phyloP scores from a whole-genome alignment of 2,888 invertebrate species.

The Nudaria mundana region DNA sequence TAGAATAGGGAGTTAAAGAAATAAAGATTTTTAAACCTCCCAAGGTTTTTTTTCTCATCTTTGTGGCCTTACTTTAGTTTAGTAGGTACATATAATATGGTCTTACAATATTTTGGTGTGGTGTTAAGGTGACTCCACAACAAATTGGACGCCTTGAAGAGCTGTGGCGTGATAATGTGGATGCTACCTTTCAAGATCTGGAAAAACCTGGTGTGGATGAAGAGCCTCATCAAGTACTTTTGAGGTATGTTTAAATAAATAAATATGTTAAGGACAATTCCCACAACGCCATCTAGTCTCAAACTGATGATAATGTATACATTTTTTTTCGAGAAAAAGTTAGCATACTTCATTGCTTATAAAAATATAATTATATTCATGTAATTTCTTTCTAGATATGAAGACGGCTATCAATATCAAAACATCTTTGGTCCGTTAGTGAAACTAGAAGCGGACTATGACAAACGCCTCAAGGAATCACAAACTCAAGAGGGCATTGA shows the following conservation, averaged over 20 bases:
- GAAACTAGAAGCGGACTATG: slow-evolving; percentile 98
- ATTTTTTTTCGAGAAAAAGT: too few relatives aligned
- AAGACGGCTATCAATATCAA: slow-evolving; percentile 99
- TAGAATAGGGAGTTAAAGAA: too few relatives aligned
- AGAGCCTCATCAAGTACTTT: slow-evolving; percentile 94
- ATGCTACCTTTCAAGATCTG: slow-evolving; percentile 98
- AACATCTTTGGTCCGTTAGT: slow-evolving; percentile 98
- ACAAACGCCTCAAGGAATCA: slow-evolving; percentile 97
- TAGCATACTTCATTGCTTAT: too few relatives aligned
- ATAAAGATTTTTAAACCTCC: too few relatives aligned
- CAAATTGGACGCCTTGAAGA: slow-evolving; percentile 99
- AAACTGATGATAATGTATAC: not conserved
- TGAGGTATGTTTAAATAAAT: slow-evolving; percentile 46
- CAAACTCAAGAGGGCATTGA: slow-evolving; percentile 99
- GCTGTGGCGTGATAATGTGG: slow-evolving; percentile 98
- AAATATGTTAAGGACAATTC: not conserved
- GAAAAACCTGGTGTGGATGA: slow-evolving; percentile 99
- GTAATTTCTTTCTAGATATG: slow-evolving; percentile 83
- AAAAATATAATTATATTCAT: too few relatives aligned
- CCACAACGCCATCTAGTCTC: not conserved
- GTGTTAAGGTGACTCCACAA: slow-evolving; percentile 95
- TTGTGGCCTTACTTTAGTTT: too few relatives aligned
- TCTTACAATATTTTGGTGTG: too few relatives aligned
- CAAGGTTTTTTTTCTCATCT: too few relatives aligned
- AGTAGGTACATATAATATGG: too few relatives aligned